phyloP scores from a whole-genome alignment of 2,797 vertebrate genomes.

The Gymnoscopelus microlampas region DNA sequence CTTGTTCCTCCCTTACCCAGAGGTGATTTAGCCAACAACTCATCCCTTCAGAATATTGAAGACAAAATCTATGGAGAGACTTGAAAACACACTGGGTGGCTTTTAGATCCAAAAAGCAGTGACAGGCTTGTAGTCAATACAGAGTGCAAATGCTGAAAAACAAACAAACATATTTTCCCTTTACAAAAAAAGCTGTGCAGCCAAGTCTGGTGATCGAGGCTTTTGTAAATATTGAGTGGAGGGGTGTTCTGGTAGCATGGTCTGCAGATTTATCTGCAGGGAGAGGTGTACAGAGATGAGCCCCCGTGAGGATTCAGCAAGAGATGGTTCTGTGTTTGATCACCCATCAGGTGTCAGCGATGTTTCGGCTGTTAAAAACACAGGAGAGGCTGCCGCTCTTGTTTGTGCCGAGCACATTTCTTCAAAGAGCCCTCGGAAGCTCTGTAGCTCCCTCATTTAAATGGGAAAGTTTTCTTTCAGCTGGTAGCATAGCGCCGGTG shows the following conservation, averaged over 20 bases:
- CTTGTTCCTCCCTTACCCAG: constrained; percentile 54
- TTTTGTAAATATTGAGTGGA: constrained; percentile 80
- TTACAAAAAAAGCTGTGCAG: constrained; percentile 53
- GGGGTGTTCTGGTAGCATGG: constrained; percentile 76
- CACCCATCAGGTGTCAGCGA: constrained; percentile 86
- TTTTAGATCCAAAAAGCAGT: constrained; percentile 43
- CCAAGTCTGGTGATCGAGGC: constrained; percentile 69
- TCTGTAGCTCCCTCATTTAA: constrained; percentile 82
- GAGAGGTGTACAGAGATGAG: constrained; percentile 80
- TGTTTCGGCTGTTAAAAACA: constrained; percentile 81
- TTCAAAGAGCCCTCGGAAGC: constrained; percentile 80
- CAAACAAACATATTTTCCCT: constrained; percentile 61
- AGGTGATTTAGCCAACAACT: constrained; percentile 69
- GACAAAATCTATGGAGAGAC: constrained; percentile 44
- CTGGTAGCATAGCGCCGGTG: constrained; percentile 49
- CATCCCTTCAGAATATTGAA: constrained; percentile 53
- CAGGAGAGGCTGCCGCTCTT: constrained; percentile 82
- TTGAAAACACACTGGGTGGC: constrained; percentile 59
- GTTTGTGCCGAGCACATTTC: constrained; percentile 80
- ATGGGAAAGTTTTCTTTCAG: constrained; percentile 80
- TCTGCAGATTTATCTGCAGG: constrained; percentile 77
- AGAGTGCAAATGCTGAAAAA: constrained; percentile 68
- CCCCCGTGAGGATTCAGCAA: constrained; percentile 74
- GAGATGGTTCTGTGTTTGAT: constrained; percentile 82
- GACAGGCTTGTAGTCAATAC: constrained; percentile 55